phyloP scores from a whole-genome alignment of 2,797 vertebrate species.

The Chromis chromis region DNA sequence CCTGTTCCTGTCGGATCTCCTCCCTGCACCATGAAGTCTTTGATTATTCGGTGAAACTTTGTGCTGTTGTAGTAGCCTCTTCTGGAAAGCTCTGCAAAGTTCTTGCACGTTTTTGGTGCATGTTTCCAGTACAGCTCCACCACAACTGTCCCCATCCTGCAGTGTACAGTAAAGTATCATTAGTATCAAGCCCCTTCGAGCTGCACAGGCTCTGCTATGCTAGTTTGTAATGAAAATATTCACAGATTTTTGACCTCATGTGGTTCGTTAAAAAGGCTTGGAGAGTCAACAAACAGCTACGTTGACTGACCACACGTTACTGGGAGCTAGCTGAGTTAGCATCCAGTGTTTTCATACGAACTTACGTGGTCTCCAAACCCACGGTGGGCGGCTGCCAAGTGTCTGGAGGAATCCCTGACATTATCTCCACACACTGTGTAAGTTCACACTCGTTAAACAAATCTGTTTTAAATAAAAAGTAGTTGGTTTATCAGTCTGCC shows the following conservation, averaged over 20 bases:
- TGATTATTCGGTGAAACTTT: conserved; percentile 94
- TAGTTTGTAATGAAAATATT: neutral
- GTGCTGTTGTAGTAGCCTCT: conserved; percentile 95
- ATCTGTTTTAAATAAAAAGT: neutral
- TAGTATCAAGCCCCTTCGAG: neutral
- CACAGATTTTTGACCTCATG: neutral
- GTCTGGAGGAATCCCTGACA: conserved; percentile 89
- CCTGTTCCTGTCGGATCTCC: conserved; percentile 94
- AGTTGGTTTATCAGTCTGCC: fast-evolving
- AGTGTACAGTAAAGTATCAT: neutral
- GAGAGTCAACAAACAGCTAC: neutral
- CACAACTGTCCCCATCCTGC: conserved; percentile 90
- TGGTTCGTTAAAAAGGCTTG: neutral
- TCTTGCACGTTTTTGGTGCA: conserved; percentile 93
- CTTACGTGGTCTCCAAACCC: conserved; percentile 86
- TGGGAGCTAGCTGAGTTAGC: conserved; percentile 48
- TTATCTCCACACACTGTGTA: conserved; percentile 19
- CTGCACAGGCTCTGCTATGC: no score
- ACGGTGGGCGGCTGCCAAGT: conserved; percentile 92
- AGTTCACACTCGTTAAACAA: neutral
- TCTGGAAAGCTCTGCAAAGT: conserved; percentile 92
- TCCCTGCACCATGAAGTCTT: conserved; percentile 96
- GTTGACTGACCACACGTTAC: neutral
- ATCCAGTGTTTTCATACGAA: conserved; percentile 6
- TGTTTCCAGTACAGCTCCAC: conserved; percentile 96